Evolutionary conservation across 2,797 vertebrate species (phyloP), one percentile per base, ranked within the genome.

Genomic region (Huso huso): DNA sequence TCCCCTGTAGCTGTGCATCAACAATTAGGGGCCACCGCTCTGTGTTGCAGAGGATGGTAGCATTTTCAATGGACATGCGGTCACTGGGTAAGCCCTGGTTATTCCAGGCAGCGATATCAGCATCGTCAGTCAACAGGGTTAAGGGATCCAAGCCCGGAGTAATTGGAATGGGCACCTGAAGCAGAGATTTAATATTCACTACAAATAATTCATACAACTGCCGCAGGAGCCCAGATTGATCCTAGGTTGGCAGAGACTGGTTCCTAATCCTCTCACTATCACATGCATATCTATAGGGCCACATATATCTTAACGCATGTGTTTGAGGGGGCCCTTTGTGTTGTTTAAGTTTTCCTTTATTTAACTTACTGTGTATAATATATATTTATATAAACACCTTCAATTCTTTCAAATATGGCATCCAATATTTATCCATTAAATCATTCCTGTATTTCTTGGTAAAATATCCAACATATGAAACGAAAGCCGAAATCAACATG

Each of bases 391-490:
- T 37, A 37, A 5, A 37, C 68, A 98, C 96, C 75, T 90, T 66
- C 6, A 99, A 87, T 75, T 93, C 90, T 18, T 78, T 83, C 72
- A 99, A 84, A 71, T 90, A 96, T 0, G 95, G 95, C 73, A 84
- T 94, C 97, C 96, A 99, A 64, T 69, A 79, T 62, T 75, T 65
- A 1, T 96, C 89, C 89, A 99, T 85, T 12, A 99, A 89, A 51
- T 90, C 91, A 6, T 89, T 84, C 7, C 97, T 86, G 76, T 95
- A 98, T 72, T 69, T 88, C 72, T 85, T 94, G 62, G 92, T 95
- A 83, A 99, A 99, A 82, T 96, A 99, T 6, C 97, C 96, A 63
- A 98, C 81, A 84, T 99, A 98, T 9, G 95, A 98, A 65, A 98
- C 76, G 1, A 98, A 99, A 67, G 95, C 93, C 0, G 94, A 93